A percentile compares a stretch with the other conserved stretches of the same genome.
Conservation (phyloP, 2,797 vertebrate genomes). For the Columba guinea region DNA sequence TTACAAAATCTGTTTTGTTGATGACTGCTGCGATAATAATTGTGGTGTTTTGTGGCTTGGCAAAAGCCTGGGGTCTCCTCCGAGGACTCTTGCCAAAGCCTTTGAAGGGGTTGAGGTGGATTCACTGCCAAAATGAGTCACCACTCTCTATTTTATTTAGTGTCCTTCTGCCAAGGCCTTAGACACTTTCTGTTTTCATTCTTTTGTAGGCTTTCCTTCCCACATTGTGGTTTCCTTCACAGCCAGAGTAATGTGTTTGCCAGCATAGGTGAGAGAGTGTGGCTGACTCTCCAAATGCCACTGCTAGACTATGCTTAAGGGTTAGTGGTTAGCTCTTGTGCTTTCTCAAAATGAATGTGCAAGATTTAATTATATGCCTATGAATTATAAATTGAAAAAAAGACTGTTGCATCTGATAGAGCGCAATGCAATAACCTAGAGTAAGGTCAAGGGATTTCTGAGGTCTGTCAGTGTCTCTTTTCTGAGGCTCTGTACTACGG, state of each 20-base stretch:
- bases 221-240: conserved; percentile 85
- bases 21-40: conserved; percentile 86
- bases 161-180: conserved; percentile 87
- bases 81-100: conserved; percentile 85
- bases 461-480: conserved; percentile 42
- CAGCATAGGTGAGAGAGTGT: conserved; percentile 84
- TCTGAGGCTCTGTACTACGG: conserved; percentile 4
- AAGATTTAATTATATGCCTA: conserved; percentile 65
- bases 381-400: conserved; percentile 66
- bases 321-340: conserved; percentile 58
- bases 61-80: conserved; percentile 86
- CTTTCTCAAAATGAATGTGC: conserved; percentile 54
- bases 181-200: conserved; percentile 90
- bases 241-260: conserved; percentile 81
- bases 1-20: conserved; percentile 88
- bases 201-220: conserved; percentile 85
- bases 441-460: conserved; percentile 59
- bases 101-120: conserved; percentile 85
- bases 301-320: conserved; percentile 60
- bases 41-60: conserved; percentile 88
- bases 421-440: conserved; percentile 51
- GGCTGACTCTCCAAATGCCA: conserved; percentile 69
- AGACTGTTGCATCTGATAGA: conserved; percentile 8
- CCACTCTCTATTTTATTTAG: conserved; percentile 84
- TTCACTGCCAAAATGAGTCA: conserved; percentile 88